Conservation (phyloP, 2,888 invertebrate species). For the Opisthograptis luteolata region DNA sequence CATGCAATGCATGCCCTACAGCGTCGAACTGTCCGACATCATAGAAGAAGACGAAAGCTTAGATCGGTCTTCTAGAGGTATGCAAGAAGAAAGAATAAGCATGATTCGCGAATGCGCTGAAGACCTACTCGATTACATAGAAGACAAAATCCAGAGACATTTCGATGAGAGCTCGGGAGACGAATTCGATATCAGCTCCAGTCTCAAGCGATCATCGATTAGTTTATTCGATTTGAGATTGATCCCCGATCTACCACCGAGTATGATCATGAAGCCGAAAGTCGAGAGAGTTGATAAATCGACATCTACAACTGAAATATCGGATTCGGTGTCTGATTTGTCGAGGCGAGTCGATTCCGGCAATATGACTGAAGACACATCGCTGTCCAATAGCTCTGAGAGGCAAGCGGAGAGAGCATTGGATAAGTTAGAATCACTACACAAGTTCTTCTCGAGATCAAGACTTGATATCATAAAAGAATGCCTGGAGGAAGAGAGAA, state of each 20-base stretch:
- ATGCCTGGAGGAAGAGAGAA: constrained; percentile 59
- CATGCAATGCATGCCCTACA: constrained; percentile 63
- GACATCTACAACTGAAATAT: constrained; percentile 74
- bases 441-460: constrained; percentile 75
- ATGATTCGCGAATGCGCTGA: constrained; percentile 61
- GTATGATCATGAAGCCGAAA: constrained; percentile 72
- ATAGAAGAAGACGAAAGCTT: constrained; percentile 71
- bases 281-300: constrained; percentile 71
- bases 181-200: constrained; percentile 67
- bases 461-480: constrained; percentile 79
- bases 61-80: constrained; percentile 62
- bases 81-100: constrained; percentile 55
- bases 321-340: constrained; percentile 67
- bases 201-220: constrained; percentile 65
- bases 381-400: constrained; percentile 59
- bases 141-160: constrained; percentile 60
- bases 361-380: constrained; percentile 74
- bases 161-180: constrained; percentile 62
- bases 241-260: constrained; percentile 75
- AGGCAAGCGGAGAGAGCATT: constrained; percentile 64
- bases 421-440: constrained; percentile 73
- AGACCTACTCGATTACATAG: constrained; percentile 65
- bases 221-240: constrained; percentile 74
- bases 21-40: constrained; percentile 76
- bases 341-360: constrained; percentile 67